Base-by-base conservation (phyloP, 2,888 invertebrate genomes). In the Aricia artaxerxes region DNA sequence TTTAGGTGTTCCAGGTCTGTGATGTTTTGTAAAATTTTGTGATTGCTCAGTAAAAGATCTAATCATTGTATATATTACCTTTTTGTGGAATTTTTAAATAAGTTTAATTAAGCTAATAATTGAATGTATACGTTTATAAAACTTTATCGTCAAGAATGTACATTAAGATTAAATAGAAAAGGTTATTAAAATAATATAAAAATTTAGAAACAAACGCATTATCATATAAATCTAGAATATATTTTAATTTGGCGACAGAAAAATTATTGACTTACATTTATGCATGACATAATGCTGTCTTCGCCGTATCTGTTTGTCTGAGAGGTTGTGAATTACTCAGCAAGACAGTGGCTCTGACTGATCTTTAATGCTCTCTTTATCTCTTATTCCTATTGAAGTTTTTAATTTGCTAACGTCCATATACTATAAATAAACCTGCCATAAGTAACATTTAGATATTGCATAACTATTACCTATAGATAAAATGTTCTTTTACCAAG, bases 131-230 rank as follows among this genome's bases (percentile, higher is more conserved):
- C 11, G 64, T 69, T 69, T 69, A 69, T 69, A 4, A 31, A 61
- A 44, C 24, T 73, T 44, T 75, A 44, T 75, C 49, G 31, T 31
- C 24, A 75, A 49, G n/a, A 75, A 75, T 69, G 75, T 13, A 31
- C 49, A 44, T 75, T 31, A 49, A 13, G 44, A 24, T 44, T 49
- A 49, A 49, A 11, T 49, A 73, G 49, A 9, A 49, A 31, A 9
- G 4, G 73, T 3, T 73, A 49, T 49, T 44, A 73, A n/a, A 73
- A 24, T 24, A 73, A 49, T 24, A 49, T 73, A 31, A 4, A 44
- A 49, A 49, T 73, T 69, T 69, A 35, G 69, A 69, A 69, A 69
- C 13, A 69, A 69, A 69, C 31, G 69, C 69, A 69, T 69, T 69
- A 69, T 69, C 69, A 69, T 69, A 35, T 38, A 69, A 69, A 69